These are phyloP conservation scores for Natator depressus DNA, from an alignment of 2,113 vertebrate species.

Conservation along the genomic window DNA sequence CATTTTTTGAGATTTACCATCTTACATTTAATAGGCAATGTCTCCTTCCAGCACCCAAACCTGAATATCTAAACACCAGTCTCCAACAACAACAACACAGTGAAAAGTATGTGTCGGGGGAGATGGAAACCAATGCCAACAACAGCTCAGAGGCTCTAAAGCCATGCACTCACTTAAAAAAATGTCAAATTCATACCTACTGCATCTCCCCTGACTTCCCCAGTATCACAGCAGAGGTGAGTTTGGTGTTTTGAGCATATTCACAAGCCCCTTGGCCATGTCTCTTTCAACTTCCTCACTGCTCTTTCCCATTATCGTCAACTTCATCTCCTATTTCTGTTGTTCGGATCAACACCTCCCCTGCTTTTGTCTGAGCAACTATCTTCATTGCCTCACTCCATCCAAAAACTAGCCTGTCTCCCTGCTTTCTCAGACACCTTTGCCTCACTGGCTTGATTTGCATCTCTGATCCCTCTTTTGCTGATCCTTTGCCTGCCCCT, in stretches of 20 bases:
- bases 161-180: no score
- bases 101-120: neutral
- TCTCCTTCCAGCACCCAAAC: neutral
- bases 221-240: neutral
- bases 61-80: rapidly evolving
- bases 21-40: neutral
- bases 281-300: neutral
- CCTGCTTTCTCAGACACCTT: no score
- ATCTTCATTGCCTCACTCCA: neutral
- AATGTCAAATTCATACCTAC: neutral
- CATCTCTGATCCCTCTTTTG: no score
- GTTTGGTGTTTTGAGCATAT: neutral
- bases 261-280: neutral
- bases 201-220: neutral
- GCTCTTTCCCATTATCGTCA: neutral
- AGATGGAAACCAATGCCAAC: neutral
- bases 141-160: no score
- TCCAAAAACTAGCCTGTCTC: no score
- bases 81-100: neutral
- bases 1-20: neutral
- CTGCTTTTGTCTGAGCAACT: neutral
- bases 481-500: no score
- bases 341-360: neutral
- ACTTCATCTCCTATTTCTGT: neutral
- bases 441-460: no score